phyloP scores from a whole-genome alignment of 2,888 invertebrate genomes.

The Isotomurus palustris region DNA sequence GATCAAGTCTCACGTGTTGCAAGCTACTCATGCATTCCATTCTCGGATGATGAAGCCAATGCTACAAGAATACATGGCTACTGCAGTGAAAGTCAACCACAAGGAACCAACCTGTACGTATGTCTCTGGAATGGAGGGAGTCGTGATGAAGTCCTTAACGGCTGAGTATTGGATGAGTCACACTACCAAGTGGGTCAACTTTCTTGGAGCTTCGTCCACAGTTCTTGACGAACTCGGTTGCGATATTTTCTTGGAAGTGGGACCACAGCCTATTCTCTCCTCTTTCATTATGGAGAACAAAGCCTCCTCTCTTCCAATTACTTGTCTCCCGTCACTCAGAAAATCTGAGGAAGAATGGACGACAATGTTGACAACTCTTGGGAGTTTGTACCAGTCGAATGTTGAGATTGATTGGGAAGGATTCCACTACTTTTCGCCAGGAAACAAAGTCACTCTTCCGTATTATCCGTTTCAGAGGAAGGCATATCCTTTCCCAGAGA shows the following conservation, averaged over 20 bases:
- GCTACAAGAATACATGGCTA: constrained; percentile 17
- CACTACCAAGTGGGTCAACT: constrained; percentile 19
- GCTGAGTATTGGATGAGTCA: constrained; percentile 24
- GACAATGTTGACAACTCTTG: constrained; percentile 15
- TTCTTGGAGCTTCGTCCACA: constrained; percentile 14
- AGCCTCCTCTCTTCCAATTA: background rate
- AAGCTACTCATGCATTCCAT: constrained; percentile 29
- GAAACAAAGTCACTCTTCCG: constrained; percentile 4
- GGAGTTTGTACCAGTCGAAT: constrained; percentile 15
- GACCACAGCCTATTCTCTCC: constrained; percentile 33
- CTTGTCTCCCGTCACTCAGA: constrained; percentile 21
- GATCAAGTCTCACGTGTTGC: constrained; percentile 15
- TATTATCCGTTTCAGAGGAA: constrained; percentile 28
- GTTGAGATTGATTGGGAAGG: constrained; percentile 21
- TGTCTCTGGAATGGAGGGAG: constrained; percentile 13
- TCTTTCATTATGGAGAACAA: constrained; percentile 10
- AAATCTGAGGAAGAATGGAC: constrained; percentile 14
- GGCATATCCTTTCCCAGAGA: too few relatives aligned
- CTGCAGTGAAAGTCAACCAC: background rate
- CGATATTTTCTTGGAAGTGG: constrained; percentile 33
- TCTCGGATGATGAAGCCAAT: constrained; percentile 28
- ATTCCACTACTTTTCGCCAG: constrained; percentile 9
- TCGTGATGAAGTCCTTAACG: background rate
- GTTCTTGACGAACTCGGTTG: constrained; percentile 1
- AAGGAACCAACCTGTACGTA: background rate